A percentile compares a stretch with the other conserved stretches of the same genome.
phyloP scores from a whole-genome alignment of 1,140 invertebrate genomes.

The Pachypeltis micranthus region DNA sequence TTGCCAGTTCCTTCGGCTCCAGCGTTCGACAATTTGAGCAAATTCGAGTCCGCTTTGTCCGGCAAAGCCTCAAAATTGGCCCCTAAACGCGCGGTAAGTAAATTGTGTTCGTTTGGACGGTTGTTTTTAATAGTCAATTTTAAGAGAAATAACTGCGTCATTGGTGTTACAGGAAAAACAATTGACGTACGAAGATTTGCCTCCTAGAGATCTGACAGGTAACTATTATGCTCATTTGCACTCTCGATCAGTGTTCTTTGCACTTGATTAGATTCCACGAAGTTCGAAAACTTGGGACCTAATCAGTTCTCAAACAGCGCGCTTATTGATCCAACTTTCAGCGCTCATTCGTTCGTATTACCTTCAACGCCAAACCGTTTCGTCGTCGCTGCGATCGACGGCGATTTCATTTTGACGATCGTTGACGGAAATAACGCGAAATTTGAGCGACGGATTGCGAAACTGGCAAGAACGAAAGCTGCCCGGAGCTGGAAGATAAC shows the following conservation, averaged over 20 bases:
- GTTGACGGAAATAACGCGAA: no score
- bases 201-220: not conserved
- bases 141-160: not conserved
- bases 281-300: not conserved
- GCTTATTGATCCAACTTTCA: not conserved
- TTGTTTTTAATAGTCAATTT: not conserved
- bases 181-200: not conserved
- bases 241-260: not conserved
- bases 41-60: slow-evolving; percentile 37
- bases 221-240: not conserved
- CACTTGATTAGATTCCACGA: not conserved
- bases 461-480: no score
- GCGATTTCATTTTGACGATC: no score
- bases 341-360: not conserved
- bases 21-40: slow-evolving; percentile 47
- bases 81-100: not conserved
- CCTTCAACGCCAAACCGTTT: no score
- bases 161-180: not conserved
- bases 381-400: no score
- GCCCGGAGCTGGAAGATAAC: no score
- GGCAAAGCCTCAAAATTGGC: slow-evolving; percentile 1
- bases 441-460: no score
- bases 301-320: not conserved
- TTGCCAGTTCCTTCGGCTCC: slow-evolving; percentile 42
- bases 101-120: no score